Conservation (phyloP, 2,113 vertebrate species). For the Equus quagga region DNA sequence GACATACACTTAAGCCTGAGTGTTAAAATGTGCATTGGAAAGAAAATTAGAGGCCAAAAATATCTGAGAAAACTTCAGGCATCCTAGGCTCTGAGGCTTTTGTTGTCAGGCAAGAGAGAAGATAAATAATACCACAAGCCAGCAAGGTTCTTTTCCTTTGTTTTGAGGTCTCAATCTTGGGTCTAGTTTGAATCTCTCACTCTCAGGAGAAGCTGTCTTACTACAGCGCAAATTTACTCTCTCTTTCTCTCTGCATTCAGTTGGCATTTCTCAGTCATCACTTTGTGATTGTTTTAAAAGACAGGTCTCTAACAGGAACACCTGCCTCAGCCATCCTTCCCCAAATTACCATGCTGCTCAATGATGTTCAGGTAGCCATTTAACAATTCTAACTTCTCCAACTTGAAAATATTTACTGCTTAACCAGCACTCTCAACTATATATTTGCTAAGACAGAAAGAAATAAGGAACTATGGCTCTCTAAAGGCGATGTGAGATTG, state of each 20-base stretch:
- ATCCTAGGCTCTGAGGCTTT: background rate
- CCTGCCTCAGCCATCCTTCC: background rate
- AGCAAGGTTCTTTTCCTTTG: background rate
- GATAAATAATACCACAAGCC: background rate
- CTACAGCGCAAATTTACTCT: background rate
- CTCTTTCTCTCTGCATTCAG: background rate
- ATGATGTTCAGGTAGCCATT: slow-evolving; percentile 13
- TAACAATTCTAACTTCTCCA: slow-evolving; percentile 38
- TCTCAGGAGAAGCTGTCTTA: background rate
- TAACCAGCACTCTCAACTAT: background rate
- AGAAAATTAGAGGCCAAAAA: background rate
- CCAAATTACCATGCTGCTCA: background rate
- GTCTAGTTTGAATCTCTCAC: background rate
- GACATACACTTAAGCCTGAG: background rate
- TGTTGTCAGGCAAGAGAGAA: background rate
- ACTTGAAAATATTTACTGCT: slow-evolving; percentile 61
- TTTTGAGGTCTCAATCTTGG: background rate
- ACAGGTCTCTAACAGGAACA: background rate
- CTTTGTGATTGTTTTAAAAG: slow-evolving; percentile 9
- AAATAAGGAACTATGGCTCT: background rate
- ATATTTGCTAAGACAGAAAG: background rate
- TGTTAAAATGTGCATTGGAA: background rate
- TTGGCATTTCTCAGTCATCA: background rate
- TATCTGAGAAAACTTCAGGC: background rate
- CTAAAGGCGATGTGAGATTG: background rate